A percentile compares a stretch with the other conserved stretches of the same genome.
Evolutionary conservation across 2,888 invertebrate species (phyloP).

Genomic region (Leucania comma): DNA sequence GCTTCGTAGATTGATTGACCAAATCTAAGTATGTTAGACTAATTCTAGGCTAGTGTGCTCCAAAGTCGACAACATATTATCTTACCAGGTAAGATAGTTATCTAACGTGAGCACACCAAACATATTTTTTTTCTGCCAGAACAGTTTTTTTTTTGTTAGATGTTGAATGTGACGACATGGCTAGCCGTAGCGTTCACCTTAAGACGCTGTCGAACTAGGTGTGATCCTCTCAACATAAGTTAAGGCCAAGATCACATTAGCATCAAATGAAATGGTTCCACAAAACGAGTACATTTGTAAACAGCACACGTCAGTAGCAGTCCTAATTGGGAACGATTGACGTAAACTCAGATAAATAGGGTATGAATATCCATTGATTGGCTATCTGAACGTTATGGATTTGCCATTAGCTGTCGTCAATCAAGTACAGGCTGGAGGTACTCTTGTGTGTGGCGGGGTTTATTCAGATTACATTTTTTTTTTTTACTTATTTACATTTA

Average conservation of each 20-base stretch:
- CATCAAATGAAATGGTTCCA: constrained; percentile 45
- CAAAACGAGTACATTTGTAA: constrained; percentile 40
- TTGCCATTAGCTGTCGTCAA: constrained; percentile 66
- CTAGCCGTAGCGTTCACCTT: too few relatives aligned
- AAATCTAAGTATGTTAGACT: too few relatives aligned
- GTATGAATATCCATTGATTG: constrained; percentile 53
- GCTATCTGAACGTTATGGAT: constrained; percentile 52
- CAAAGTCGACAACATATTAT: too few relatives aligned
- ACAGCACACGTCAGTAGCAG: constrained; percentile 44
- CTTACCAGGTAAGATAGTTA: too few relatives aligned
- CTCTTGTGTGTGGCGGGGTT: constrained; percentile 23
- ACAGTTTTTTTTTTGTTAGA: too few relatives aligned
- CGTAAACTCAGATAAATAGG: constrained; percentile 62
- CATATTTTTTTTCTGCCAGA: too few relatives aligned
- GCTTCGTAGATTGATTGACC: too few relatives aligned
- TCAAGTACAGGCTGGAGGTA: constrained; percentile 41
- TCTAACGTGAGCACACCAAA: too few relatives aligned
- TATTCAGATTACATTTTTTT: constrained; percentile 3
- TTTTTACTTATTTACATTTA: too few relatives aligned
- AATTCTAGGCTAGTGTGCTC: too few relatives aligned
- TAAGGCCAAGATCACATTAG: constrained; percentile 56
- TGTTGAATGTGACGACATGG: too few relatives aligned
- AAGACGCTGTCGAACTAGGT: neutral
- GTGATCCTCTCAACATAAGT: constrained; percentile 14
- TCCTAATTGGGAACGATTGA: constrained; percentile 68